A percentile compares a stretch with the other conserved stretches of the same genome.
Evolutionary conservation across 2,113 vertebrate species (phyloP).

Genomic region (Xerus inauris): DNA sequence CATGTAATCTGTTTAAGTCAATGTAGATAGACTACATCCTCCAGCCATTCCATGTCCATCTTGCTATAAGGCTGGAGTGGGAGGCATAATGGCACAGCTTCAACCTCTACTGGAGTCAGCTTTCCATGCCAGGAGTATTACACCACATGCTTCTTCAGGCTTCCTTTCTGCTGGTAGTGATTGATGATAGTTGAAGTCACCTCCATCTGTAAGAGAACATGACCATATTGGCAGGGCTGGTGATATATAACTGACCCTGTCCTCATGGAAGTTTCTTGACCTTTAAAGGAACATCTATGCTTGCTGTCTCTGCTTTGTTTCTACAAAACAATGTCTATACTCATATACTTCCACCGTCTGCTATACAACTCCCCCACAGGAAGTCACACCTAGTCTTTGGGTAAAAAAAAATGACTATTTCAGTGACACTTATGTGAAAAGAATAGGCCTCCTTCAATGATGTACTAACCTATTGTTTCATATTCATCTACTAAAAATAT

Average conservation of each 20-base stretch:
- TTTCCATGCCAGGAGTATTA: rapidly evolving
- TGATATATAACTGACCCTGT: too few relatives aligned
- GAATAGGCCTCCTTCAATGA: not conserved
- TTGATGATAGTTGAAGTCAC: not conserved
- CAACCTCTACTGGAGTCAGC: not conserved
- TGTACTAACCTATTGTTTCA: not conserved
- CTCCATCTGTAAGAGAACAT: not conserved
- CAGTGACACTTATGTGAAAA: not conserved
- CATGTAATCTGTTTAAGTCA: not conserved
- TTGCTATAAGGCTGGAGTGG: rapidly evolving
- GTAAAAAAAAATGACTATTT: not conserved
- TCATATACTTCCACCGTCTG: rapidly evolving
- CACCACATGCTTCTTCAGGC: not conserved
- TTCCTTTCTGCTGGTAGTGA: not conserved
- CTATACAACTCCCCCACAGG: not conserved
- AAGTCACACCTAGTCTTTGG: not conserved
- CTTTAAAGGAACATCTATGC: not conserved
- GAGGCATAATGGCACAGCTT: rapidly evolving
- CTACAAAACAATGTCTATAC: not conserved
- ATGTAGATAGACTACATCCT: not conserved
- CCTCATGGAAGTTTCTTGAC: not conserved
- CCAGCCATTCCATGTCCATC: rapidly evolving
- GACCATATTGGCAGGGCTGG: rapidly evolving
- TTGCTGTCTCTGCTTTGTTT: not conserved
- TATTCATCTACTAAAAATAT: not conserved